Base-by-base conservation (phyloP, 2,888 invertebrate genomes). In the Drosophila affinis region DNA sequence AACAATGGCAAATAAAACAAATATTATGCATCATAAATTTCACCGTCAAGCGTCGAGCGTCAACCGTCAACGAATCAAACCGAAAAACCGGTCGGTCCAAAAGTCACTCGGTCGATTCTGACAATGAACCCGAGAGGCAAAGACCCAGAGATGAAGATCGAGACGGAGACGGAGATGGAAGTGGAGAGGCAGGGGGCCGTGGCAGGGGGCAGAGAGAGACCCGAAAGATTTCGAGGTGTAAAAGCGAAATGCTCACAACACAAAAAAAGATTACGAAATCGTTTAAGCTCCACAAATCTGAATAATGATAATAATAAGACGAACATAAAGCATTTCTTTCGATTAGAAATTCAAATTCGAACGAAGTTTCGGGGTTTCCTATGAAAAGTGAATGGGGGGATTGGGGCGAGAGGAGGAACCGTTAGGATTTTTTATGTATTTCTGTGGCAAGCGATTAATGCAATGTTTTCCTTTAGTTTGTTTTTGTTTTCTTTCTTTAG, bases 11-110 rank as follows among this genome's bases (percentile, higher is more conserved):
- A 75, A 76, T 72, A 72, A 77, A 72, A 62, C 62, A 74, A 70
- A 73, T 58, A 73, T 65, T 76, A 74, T 75, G 82, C 83, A 71
- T 79, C 85, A 79, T 83, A 84, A 83, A 83, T 84, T 83, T 83
- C 80, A 80, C 80, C 64, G 62, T 56, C 58, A 29, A 80, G 80
- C 67, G 62, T 56, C 58, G 24, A 80, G 80, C 64, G 62, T 56
- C 58, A 21, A 80, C 81, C 67, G 62, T 56, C 58, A 34, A 56
- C 51, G 39, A 67, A 64, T 61, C 61, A 44, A 61, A 57, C 52
- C 47, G 46, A 48, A 46, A 69, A 72, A 62, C 61, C 64, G 70
- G 59, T 44, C 29, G 68, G 59, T 44, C 29, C 58, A 49, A 21
- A 48, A 10, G 24, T 46, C 45, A 56, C 12, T 44, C 52, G 45